Base-by-base conservation (phyloP, 1,140 invertebrate genomes). In the Magallana angulata region DNA sequence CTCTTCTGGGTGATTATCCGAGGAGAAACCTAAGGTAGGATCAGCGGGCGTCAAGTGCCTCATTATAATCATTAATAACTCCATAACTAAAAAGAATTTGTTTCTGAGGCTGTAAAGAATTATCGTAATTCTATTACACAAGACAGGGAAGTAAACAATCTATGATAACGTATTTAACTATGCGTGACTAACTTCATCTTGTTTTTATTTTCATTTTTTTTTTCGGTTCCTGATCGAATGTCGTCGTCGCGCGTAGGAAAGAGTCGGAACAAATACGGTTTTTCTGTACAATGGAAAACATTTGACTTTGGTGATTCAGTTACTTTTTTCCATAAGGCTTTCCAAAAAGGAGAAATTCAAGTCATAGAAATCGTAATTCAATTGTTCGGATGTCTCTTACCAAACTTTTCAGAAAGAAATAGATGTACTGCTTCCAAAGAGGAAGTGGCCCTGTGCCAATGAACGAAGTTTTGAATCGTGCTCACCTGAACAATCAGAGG, bases 71-170 rank as follows among this genome's bases (percentile, higher is more conserved):
- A 36, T 30, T 30, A 76, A 76, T 12, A 18, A 18, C 68, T 12
- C 68, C 24, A 30, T 30, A 30, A 30, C 7, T 30, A 76, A 76
- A 30, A 12, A 76, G 64, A 68, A 12, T 76, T 8, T 9, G 24
- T 3, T 48, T 48, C 36, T 76, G 60, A 18, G 16, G 60, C 24
- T 76, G 68, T 36, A 30, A 76, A 30, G 24, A 76, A 24, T 76
- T 30, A 76, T 76, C 24, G 68, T 30, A 76, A 76, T 76, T 76
- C 24, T 76, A 76, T 30, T 76, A 76, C 24, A 76, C 68, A 68
- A 12, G 24, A 76, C 36, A 7, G 18, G 2, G 68, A 76, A 12
- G 68, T 76, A 76, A 76, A 76, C 68, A 76, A 48, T 30, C 68
- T 30, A 24, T 76, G 68, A 76, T 76, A 30, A 30, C 36, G 68